phyloP scores from a whole-genome alignment of 2,113 vertebrate genomes.

The Haemorhous mexicanus region DNA sequence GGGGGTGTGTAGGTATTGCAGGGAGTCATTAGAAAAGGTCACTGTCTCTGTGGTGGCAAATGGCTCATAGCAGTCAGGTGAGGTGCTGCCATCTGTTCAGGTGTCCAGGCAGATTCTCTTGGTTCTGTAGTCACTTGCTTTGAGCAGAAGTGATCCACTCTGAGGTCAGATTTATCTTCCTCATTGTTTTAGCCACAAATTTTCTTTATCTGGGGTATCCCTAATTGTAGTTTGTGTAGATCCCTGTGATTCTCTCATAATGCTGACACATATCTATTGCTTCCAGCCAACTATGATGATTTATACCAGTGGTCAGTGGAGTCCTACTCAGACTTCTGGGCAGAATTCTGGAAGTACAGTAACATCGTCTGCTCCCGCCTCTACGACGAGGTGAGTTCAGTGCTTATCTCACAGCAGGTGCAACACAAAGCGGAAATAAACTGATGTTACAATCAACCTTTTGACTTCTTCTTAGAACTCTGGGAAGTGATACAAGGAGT shows the following conservation, averaged over 20 bases:
- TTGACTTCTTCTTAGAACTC: not conserved
- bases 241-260: not conserved
- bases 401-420: not conserved
- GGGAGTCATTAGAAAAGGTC: not conserved
- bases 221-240: not conserved
- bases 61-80: not conserved
- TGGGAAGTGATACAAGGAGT: not conserved
- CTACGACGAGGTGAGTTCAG: conserved; percentile 85
- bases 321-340: conserved; percentile 90
- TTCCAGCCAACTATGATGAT: conserved; percentile 85
- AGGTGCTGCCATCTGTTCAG: not conserved
- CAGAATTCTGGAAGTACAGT: conserved; percentile 89
- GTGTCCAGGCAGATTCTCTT: not conserved
- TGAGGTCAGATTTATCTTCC: not conserved
- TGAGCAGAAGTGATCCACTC: not conserved
- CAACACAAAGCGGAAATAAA: not conserved
- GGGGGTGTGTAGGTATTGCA: not conserved
- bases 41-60: not conserved
- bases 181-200: not conserved
- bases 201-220: fast-evolving
- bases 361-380: conserved; percentile 80
- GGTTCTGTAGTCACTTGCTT: fast-evolving
- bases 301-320: conserved; percentile 94
- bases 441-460: fast-evolving
- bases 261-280: not conserved